Evolutionary conservation across 1,140 invertebrate genomes (phyloP).

Genomic region (Drosophila quadrilineata): DNA sequence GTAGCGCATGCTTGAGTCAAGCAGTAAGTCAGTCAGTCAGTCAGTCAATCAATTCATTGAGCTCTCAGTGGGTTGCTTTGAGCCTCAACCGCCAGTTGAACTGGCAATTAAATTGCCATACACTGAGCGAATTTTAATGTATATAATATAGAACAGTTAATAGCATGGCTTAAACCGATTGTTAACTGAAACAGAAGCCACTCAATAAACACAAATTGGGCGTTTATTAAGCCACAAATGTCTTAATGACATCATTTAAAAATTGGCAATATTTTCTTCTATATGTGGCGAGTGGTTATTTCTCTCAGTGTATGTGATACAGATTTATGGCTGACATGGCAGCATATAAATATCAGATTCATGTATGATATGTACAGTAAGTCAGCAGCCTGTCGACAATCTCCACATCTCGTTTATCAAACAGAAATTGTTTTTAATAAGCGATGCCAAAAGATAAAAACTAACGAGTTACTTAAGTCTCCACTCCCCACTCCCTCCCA

Average conservation of each 20-base stretch:
- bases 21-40: constrained; percentile 31
- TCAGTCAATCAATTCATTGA: constrained; percentile 46
- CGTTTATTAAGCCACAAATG: too few species aligned
- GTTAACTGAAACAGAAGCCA: too few species aligned
- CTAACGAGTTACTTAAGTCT: constrained; percentile 75
- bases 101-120: constrained; percentile 40
- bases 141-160: neutral
- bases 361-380: constrained; percentile 47
- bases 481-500: constrained; percentile 6
- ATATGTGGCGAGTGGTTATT: too few species aligned
- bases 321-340: too few species aligned
- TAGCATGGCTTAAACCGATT: too few species aligned
- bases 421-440: constrained; percentile 69
- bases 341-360: constrained; percentile 39
- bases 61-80: constrained; percentile 31
- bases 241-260: too few species aligned
- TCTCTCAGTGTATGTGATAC: constrained; percentile 29
- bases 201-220: too few species aligned
- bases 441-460: constrained; percentile 66
- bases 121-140: constrained; percentile 3
- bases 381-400: constrained; percentile 49
- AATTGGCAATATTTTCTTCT: too few species aligned
- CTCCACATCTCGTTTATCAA: constrained; percentile 74
- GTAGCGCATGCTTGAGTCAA: neutral
- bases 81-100: constrained; percentile 28